Evolutionary conservation across 2,113 vertebrate genomes (phyloP).

Genomic region (Plecotus auritus): DNA sequence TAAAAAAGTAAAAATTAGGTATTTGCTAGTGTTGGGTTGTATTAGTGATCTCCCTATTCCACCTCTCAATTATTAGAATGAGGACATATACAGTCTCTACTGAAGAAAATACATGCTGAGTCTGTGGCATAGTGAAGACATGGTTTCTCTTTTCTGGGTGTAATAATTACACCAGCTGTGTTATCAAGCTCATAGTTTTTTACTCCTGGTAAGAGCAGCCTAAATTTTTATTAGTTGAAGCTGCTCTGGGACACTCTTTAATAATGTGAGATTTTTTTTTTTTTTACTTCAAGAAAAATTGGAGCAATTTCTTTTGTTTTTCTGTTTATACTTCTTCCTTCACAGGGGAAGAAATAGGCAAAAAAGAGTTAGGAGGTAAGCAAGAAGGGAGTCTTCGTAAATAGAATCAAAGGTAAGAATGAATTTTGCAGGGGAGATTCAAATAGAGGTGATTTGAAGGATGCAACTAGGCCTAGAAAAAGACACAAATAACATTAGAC

Average conservation of each 20-base stretch:
- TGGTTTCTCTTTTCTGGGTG: not conserved
- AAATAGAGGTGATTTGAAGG: not conserved
- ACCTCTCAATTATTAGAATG: not conserved
- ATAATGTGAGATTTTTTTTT: not conserved
- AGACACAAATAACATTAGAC: not conserved
- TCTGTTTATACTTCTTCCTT: not conserved
- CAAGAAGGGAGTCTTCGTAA: not conserved
- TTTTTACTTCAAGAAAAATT: not conserved
- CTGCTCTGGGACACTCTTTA: not conserved
- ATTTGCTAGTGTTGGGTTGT: not conserved
- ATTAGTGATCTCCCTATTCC: not conserved
- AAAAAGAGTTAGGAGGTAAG: not conserved
- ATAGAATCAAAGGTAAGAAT: not conserved
- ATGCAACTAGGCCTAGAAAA: not conserved
- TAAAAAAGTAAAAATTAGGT: not conserved
- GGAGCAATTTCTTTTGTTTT: not conserved
- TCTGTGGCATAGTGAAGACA: not conserved
- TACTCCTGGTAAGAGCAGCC: not conserved
- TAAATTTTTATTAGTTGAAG: not conserved
- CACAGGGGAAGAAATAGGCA: not conserved
- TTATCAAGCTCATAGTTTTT: not conserved
- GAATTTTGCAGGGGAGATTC: not conserved
- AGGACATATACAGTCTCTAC: not conserved
- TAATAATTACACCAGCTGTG: not conserved
- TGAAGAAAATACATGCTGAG: not conserved